A percentile compares a stretch with the other conserved stretches of the same genome.
Conservation (phyloP, 1,140 invertebrate genomes). For the Linepithema humile region DNA sequence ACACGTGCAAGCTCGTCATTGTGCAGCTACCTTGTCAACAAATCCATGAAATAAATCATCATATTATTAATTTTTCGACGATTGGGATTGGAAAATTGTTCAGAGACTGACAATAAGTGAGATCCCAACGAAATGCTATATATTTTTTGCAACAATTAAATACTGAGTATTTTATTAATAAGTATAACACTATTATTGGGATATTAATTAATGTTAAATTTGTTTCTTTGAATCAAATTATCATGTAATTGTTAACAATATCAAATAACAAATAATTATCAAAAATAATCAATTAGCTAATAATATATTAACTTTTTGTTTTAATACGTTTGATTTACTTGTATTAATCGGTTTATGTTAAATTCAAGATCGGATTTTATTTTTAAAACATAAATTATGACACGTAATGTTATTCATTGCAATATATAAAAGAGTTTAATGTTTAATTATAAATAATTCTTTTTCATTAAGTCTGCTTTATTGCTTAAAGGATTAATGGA, state of each 20-base stretch:
- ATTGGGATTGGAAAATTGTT: not conserved
- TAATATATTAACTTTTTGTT: not conserved
- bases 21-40: not conserved
- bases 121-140: not conserved
- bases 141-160: not conserved
- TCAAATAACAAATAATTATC: not conserved
- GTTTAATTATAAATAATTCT: too few relatives aligned
- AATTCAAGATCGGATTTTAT: too few relatives aligned
- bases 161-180: not conserved
- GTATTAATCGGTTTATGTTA: too few relatives aligned
- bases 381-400: too few relatives aligned
- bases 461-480: not conserved
- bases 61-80: not conserved
- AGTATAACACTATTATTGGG: not conserved
- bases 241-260: not conserved
- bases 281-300: not conserved
- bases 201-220: not conserved
- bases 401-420: too few relatives aligned
- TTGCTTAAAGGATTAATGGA: not conserved
- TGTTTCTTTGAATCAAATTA: not conserved
- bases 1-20: slow-evolving; percentile 48
- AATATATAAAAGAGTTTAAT: too few relatives aligned
- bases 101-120: not conserved
- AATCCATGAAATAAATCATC: not conserved
- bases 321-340: not conserved